Evolutionary conservation across 2,113 vertebrate genomes (phyloP), one percentile per base, ranked within the genome.

Genomic region (Probosciger aterrimus): DNA sequence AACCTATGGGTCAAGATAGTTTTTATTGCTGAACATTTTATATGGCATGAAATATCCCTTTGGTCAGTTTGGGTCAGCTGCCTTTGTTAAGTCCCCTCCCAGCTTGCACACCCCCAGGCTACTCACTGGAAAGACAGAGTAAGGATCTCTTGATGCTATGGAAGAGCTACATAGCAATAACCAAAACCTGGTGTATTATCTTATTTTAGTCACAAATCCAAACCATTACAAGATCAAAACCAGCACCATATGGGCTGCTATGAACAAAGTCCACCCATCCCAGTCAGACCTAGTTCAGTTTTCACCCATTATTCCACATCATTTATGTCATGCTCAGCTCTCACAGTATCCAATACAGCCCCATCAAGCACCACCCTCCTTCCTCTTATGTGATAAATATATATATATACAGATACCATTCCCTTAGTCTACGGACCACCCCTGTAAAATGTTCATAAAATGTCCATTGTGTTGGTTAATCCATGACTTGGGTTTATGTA

Each of bases 221-320:
- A 84, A 89, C 46, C 14, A 50, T 59, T 24, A 15, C 16, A 5
- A 53, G 11, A 50, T 82, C 20, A 24, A 77, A 81, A 94, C 2
- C 12, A 55, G 10, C 44, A 57, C 6, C 18, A 15, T 47, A 37
- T 0, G 0, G 19, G 15, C 30, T 52, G 4, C 44, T 67, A 31
- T 84, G 39, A 78, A 62, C 35, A 78, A 92, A 87, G 86, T 75
- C 6, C 30, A 49, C 49, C 24, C 27, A 60, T 17, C 7, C 31
- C 22, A 64, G 9, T 3, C 43, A 77, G 31, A 76, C 10, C 6
- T 19, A 50, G 31, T n/a, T 33, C 27, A 76, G 1, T 46, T 35
- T 69, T 13, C 33, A 60, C 19, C 10, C 28, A 8, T 68, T 33
- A n/a, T 27, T 62, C 39, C 39, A 9, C 39, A 11, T 4, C 1